Percentiles rank a stretch among this genome's conserved stretches.
Evolutionary conservation across 2,888 invertebrate genomes (phyloP).

Genomic region (Diarsia rubi): DNA sequence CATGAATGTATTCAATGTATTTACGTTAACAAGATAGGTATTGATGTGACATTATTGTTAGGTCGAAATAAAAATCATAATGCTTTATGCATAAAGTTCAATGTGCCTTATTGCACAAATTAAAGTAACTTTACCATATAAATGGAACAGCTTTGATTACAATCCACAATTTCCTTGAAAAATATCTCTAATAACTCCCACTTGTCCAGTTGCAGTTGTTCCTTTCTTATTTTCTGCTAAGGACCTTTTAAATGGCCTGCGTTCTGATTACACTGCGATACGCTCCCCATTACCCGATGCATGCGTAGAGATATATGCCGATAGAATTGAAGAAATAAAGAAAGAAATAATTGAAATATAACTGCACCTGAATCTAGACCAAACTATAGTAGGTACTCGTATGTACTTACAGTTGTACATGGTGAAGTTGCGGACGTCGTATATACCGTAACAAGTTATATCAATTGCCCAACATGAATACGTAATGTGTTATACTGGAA

Average conservation of each 20-base stretch:
- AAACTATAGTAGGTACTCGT: background rate
- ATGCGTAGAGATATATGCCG: conserved; percentile 56
- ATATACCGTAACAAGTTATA: conserved; percentile 80
- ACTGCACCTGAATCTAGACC: conserved; percentile 42
- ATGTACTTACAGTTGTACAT: conserved; percentile 11
- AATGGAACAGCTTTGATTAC: conserved; percentile 46
- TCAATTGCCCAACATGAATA: conserved; percentile 87
- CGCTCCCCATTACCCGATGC: conserved; percentile 53
- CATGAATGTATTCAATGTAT: conserved; percentile 75
- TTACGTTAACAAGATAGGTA: conserved; percentile 73
- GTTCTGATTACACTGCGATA: conserved; percentile 63
- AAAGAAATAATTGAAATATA: conserved; percentile 36
- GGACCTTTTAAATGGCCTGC: conserved; percentile 59
- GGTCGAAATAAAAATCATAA: background rate
- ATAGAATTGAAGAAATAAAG: conserved; percentile 49
- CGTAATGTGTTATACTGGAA: conserved; percentile 84
- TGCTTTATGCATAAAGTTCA: background rate
- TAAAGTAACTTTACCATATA: conserved; percentile 39
- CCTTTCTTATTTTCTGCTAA: conserved; percentile 57
- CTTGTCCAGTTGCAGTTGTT: conserved; percentile 24
- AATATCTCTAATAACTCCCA: conserved; percentile 48
- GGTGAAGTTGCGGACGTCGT: conserved; percentile 15
- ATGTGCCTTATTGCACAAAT: conserved; percentile 19
- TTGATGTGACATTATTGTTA: conserved; percentile 65
- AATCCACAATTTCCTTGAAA: conserved; percentile 42